Percentiles rank a stretch among this genome's conserved stretches.
Evolutionary conservation across 2,888 invertebrate species (phyloP).

Genomic region (Megastigmus dorsalis): DNA sequence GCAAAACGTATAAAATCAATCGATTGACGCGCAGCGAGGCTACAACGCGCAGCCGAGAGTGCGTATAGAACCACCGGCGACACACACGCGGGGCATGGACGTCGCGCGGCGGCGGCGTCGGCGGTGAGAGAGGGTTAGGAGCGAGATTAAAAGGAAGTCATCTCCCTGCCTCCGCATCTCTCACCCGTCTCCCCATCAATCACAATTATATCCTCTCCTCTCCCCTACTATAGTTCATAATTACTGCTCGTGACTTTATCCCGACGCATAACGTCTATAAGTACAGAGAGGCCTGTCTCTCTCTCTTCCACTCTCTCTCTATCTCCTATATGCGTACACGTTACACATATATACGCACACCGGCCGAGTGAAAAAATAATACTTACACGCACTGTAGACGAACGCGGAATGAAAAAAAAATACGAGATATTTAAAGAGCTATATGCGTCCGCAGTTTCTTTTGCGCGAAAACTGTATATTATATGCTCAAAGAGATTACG

Average conservation of each 20-base stretch:
- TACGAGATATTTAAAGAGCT: too few relatives aligned
- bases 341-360: too few relatives aligned
- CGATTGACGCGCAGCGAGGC: constrained; percentile 7
- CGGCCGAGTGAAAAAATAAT: too few relatives aligned
- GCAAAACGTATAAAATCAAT: constrained; percentile 16
- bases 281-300: too few relatives aligned
- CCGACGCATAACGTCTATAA: constrained; percentile 51
- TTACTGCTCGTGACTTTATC: constrained; percentile 73
- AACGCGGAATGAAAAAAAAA: too few relatives aligned
- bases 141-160: constrained; percentile 74
- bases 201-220: constrained; percentile 72
- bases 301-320: not conserved
- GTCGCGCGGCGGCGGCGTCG: too few relatives aligned
- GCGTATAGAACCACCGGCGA: constrained; percentile 59
- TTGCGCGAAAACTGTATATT: too few relatives aligned
- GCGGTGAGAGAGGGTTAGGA: constrained; percentile 72
- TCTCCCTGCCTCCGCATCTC: constrained; percentile 64
- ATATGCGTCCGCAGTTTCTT: too few relatives aligned
- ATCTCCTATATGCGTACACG: not conserved
- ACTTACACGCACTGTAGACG: not conserved
- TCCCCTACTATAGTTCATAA: constrained; percentile 71
- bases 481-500: too few relatives aligned
- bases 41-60: too few relatives aligned
- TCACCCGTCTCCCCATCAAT: constrained; percentile 71
- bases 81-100: constrained; percentile 62